These are phyloP conservation scores for Myodes glareolus DNA, from an alignment of 2,113 vertebrate genomes.

Conservation along the genomic window DNA sequence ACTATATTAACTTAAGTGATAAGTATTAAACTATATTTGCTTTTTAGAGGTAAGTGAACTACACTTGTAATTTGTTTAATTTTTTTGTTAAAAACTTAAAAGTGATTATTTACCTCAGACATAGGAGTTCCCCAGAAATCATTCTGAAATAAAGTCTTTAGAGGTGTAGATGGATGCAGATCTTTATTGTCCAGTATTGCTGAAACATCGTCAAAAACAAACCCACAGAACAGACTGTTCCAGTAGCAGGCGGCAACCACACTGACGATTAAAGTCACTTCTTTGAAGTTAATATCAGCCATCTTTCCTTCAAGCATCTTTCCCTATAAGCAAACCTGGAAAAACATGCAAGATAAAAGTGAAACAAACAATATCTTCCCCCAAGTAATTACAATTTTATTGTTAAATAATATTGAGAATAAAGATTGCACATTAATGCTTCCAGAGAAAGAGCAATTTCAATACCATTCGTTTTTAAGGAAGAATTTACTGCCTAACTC, in stretches of 20 bases:
- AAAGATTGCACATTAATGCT: not conserved
- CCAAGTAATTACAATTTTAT: slow-evolving; percentile 18
- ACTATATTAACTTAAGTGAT: not conserved
- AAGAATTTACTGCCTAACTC: not conserved
- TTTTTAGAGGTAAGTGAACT: not conserved
- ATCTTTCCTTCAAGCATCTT: slow-evolving; percentile 88
- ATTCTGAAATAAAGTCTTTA: slow-evolving; percentile 96
- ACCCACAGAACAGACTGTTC: slow-evolving; percentile 97
- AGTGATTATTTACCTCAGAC: slow-evolving; percentile 91
- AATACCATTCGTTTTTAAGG: not conserved
- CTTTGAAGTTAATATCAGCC: slow-evolving; percentile 93
- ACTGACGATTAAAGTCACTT: slow-evolving; percentile 91
- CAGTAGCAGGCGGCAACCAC: slow-evolving; percentile 96
- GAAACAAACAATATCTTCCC: not conserved
- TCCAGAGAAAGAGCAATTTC: slow-evolving; percentile 9
- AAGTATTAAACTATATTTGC: not conserved
- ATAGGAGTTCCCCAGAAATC: slow-evolving; percentile 99
- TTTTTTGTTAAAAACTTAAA: not conserved
- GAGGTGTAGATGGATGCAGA: slow-evolving; percentile 94
- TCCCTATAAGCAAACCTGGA: slow-evolving; percentile 80
- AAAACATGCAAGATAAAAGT: slow-evolving; percentile 3
- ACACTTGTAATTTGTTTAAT: not conserved
- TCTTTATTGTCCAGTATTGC: slow-evolving; percentile 99
- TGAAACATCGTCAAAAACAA: slow-evolving; percentile 98
- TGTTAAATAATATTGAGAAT: slow-evolving; percentile 9